These are phyloP conservation scores for Bugulina stolonifera DNA, from an alignment of 2,888 invertebrate genomes.

Conservation along the genomic window DNA sequence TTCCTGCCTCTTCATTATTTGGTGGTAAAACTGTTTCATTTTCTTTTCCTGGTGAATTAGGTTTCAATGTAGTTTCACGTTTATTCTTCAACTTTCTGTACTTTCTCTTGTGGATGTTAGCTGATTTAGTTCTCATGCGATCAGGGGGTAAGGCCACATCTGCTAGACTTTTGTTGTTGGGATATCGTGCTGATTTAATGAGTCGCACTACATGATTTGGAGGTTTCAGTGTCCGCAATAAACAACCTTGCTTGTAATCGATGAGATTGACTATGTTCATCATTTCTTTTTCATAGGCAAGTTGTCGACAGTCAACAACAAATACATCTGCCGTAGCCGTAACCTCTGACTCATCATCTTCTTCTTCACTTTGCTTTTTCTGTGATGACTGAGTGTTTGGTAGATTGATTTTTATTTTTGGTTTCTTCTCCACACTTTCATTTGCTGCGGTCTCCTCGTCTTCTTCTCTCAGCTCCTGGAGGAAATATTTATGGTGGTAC, in stretches of 20 bases:
- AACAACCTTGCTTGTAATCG: slow-evolving; percentile 40
- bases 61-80: no score
- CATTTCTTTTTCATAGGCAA: slow-evolving; percentile 45
- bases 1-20: background rate
- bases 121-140: background rate
- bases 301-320: slow-evolving; percentile 40
- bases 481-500: slow-evolving; percentile 34
- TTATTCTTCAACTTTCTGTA: background rate
- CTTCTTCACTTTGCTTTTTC: slow-evolving; percentile 28
- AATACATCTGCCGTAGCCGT: slow-evolving; percentile 34
- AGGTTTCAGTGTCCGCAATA: slow-evolving; percentile 37
- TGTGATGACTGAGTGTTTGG: background rate
- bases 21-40: no score
- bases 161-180: background rate
- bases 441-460: background rate
- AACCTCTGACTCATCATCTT: slow-evolving; percentile 20
- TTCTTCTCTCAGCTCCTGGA: slow-evolving; percentile 5
- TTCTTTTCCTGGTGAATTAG: background rate
- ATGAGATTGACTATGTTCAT: slow-evolving; percentile 44
- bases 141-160: background rate
- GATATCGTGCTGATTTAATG: slow-evolving; percentile 2
- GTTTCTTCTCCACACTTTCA: background rate
- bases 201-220: slow-evolving; percentile 23
- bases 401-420: background rate
- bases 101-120: background rate